These are phyloP conservation scores for Esox niger DNA, from an alignment of 2,113 vertebrate genomes.

Conservation along the genomic window DNA sequence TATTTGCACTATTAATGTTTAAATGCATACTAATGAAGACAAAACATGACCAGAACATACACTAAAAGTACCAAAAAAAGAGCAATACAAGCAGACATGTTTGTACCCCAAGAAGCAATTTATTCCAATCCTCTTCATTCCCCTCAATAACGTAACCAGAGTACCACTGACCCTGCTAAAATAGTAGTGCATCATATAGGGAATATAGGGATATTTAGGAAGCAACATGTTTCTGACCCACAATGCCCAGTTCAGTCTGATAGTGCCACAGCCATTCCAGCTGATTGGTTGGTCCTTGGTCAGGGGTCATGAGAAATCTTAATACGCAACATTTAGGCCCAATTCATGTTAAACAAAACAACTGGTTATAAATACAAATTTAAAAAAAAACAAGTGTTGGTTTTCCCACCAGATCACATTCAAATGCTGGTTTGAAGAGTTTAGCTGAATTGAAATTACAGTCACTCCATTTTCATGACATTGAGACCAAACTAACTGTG, in stretches of 20 bases:
- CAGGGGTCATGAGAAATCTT: neutral
- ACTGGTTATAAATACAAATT: neutral
- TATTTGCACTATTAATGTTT: neutral
- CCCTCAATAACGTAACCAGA: too few species aligned
- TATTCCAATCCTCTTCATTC: too few species aligned
- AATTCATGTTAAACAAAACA: neutral
- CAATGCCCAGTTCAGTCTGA: slow-evolving; percentile 49
- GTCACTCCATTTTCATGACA: neutral
- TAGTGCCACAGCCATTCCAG: too few species aligned
- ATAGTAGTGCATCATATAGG: too few species aligned
- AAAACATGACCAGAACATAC: too few species aligned
- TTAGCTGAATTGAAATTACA: neutral
- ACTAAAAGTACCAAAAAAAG: too few species aligned
- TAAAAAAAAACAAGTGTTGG: neutral
- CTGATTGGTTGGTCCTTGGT: slow-evolving; percentile 13
- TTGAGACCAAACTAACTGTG: neutral
- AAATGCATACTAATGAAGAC: too few species aligned
- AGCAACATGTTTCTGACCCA: slow-evolving; percentile 31
- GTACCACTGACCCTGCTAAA: neutral
- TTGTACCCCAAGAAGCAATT: too few species aligned
- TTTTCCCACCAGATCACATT: neutral
- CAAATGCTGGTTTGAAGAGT: neutral
- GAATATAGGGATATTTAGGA: too few species aligned
- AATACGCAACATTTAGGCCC: neutral
- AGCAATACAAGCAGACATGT: too few species aligned